Base-by-base conservation (phyloP, 1,140 invertebrate genomes). In the Bemisia tabaci region DNA sequence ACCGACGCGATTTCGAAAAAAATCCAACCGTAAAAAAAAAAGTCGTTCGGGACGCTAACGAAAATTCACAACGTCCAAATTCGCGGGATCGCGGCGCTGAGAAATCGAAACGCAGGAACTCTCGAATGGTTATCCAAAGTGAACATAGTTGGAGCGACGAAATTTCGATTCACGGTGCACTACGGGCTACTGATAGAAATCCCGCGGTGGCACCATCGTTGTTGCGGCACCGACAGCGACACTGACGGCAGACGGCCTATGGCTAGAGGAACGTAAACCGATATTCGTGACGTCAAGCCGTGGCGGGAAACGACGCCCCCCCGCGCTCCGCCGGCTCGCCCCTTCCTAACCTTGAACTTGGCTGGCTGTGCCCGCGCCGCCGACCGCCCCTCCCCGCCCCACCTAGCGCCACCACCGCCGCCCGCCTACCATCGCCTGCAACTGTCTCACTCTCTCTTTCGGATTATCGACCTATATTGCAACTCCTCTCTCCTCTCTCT, bases 311-410 rank as follows among this genome's bases (percentile, higher is more conserved):
- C 33, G 33, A 48, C 33, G 21, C 26, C 62, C 64, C 63, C 60
- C 65, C 65, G 67, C 62, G 59, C 61, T 25, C 62, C 68, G 67
- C 70, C 67, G 62, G 63, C 68, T 67, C 65, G 68, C 68, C 70
- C 75, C 75, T 74, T 72, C 73, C 73, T 75, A 75, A 68, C 77
- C 78, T 75, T 78, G 77, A 77, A 78, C 76, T 75, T 73, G 68
- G 48, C 73, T 74, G 74, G 33, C 33, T 48, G 17, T 67, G 27
- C 65, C 60, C 63, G 26, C 64, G 59, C 67, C 59, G 26, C 59
- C 61, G 22, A 59, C 62, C 63, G 5, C 63, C 25, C 58, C 33
- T 11, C 65, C 26, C 48, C 65, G 62, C 71, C 65, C 71, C n/a
- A 25, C 59, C 27, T 63, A 64, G 69, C 72, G 60, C 59, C 65